Percentiles rank a stretch among this genome's conserved stretches.
Evolutionary conservation across 2,888 invertebrate genomes (phyloP).

Genomic region (Campoplex capitator): DNA sequence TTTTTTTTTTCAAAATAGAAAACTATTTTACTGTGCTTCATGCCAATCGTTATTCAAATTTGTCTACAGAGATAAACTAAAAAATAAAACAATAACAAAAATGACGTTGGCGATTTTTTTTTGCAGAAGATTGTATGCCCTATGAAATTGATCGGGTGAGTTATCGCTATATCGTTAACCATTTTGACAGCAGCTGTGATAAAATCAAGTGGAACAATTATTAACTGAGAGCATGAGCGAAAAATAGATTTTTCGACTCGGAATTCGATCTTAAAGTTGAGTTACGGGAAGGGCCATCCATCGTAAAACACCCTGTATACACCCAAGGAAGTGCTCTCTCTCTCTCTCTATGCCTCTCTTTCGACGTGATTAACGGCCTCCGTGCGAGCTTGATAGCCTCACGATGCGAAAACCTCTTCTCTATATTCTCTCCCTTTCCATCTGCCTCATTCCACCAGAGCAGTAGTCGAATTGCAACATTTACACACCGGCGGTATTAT

Average conservation of each 20-base stretch:
- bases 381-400: constrained; percentile 62
- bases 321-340: constrained; percentile 15
- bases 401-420: constrained; percentile 62
- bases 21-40: no score
- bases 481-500: constrained; percentile 54
- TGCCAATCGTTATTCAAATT: background rate
- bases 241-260: background rate
- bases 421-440: constrained; percentile 37
- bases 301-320: constrained; percentile 10
- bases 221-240: background rate
- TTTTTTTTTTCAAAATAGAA: no score
- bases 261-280: background rate
- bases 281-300: background rate
- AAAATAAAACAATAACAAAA: background rate
- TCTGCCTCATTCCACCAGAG: constrained; percentile 32
- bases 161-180: background rate
- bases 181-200: background rate
- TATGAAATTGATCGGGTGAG: background rate
- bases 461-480: constrained; percentile 59
- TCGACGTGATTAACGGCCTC: constrained; percentile 65
- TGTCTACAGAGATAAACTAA: background rate
- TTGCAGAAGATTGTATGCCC: background rate
- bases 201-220: background rate
- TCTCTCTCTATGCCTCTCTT: constrained; percentile 36
- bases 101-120: background rate